These are phyloP conservation scores for Phymatocera aterrima DNA, from an alignment of 2,888 invertebrate species.

Conservation along the genomic window DNA sequence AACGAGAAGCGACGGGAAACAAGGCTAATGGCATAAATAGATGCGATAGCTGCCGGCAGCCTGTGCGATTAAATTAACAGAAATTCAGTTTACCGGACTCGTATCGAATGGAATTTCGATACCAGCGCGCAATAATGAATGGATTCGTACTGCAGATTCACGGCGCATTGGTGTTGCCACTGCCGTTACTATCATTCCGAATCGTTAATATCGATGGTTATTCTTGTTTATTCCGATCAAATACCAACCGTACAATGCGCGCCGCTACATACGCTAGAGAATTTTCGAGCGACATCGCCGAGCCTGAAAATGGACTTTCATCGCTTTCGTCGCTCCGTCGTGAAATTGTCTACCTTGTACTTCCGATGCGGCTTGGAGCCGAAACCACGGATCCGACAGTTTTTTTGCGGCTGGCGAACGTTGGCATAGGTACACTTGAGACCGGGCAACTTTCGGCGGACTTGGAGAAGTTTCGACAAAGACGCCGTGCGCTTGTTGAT, in stretches of 20 bases:
- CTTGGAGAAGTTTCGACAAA: too few relatives aligned
- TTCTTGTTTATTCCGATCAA: constrained; percentile 6
- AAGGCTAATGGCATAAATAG: constrained; percentile 21
- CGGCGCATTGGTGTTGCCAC: constrained; percentile 14
- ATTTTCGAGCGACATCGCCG: background rate
- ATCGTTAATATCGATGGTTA: constrained; percentile 20
- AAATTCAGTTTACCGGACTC: constrained; percentile 41
- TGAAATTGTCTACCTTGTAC: too few relatives aligned
- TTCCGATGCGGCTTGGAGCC: too few relatives aligned
- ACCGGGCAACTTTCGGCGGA: too few relatives aligned
- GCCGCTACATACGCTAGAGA: background rate
- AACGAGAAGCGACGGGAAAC: constrained; percentile 35
- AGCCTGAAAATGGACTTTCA: too few relatives aligned
- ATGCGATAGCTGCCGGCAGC: constrained; percentile 4
- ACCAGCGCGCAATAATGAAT: constrained; percentile 23
- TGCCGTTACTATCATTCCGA: background rate
- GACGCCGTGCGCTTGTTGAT: too few relatives aligned
- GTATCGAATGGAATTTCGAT: constrained; percentile 42
- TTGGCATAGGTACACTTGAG: too few relatives aligned
- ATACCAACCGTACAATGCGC: background rate
- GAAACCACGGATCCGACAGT: too few relatives aligned
- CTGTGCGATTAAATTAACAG: constrained; percentile 39
- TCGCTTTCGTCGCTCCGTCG: too few relatives aligned
- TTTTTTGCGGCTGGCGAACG: too few relatives aligned
- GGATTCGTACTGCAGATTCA: constrained; percentile 10